These are phyloP conservation scores for Cantharis lateralis DNA, from an alignment of 2,888 invertebrate species.

Conservation along the genomic window DNA sequence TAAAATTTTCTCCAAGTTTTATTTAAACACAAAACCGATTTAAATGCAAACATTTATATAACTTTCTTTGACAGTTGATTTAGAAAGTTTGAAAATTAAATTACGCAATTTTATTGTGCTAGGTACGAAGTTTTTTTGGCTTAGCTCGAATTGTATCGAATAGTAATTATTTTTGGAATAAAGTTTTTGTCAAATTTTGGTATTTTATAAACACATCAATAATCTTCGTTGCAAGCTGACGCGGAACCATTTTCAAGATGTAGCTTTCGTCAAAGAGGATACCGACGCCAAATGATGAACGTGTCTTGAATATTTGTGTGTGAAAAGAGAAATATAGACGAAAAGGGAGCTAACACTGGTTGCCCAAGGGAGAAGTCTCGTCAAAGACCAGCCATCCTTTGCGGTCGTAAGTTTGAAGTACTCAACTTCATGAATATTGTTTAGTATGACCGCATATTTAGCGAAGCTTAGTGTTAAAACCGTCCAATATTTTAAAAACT, in stretches of 20 bases:
- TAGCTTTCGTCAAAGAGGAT: constrained; percentile 36
- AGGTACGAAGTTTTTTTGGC: neutral
- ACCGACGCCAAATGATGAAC: constrained; percentile 43
- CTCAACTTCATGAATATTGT: constrained; percentile 39
- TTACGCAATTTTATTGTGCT: neutral
- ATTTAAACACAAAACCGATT: neutral
- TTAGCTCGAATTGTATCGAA: neutral
- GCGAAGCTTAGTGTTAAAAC: neutral
- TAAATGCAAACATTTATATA: neutral
- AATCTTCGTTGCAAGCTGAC: constrained; percentile 38
- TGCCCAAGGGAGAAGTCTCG: constrained; percentile 32
- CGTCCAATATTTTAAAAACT: neutral
- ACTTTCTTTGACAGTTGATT: neutral
- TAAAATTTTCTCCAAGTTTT: neutral
- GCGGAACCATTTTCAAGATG: constrained; percentile 39
- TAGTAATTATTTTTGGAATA: neutral
- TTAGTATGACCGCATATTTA: constrained; percentile 32
- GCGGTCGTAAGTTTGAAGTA: constrained; percentile 38
- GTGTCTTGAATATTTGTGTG: constrained; percentile 39
- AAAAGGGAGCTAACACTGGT: constrained; percentile 18
- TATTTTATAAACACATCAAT: constrained; percentile 9
- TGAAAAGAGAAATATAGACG: constrained; percentile 19
- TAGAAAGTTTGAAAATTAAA: neutral
- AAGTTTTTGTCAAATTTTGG: neutral
- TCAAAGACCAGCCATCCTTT: constrained; percentile 37